A percentile compares a stretch with the other conserved stretches of the same genome.
Conservation (phyloP, 2,797 vertebrate genomes). For the Xenopus petersii region DNA sequence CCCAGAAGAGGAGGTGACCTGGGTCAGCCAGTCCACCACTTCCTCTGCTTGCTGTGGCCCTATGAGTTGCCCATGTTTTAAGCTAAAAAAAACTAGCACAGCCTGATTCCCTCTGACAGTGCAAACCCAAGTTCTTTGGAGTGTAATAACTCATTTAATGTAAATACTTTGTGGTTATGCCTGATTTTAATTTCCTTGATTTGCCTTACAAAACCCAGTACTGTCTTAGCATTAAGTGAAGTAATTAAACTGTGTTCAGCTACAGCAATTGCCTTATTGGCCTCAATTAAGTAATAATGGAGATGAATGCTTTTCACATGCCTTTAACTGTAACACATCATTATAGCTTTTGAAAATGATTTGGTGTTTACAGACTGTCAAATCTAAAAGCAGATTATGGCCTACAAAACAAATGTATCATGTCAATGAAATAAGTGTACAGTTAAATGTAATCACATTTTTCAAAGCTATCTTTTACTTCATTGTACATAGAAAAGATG, state of each 20-base stretch:
- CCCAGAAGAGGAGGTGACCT: too few relatives aligned
- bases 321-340: conserved; percentile 17
- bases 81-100: too few relatives aligned
- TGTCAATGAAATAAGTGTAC: conserved; percentile 25
- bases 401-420: conserved; percentile 1
- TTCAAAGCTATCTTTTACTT: conserved; percentile 18
- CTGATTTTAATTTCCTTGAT: background rate
- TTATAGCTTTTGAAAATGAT: conserved; percentile 19
- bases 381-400: conserved; percentile 8
- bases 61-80: too few relatives aligned
- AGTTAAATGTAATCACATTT: conserved; percentile 29
- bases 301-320: background rate
- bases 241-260: background rate
- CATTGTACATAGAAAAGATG: background rate
- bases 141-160: too few relatives aligned
- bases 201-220: background rate
- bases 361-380: conserved; percentile 15
- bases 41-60: too few relatives aligned
- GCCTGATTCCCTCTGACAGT: too few relatives aligned
- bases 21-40: too few relatives aligned
- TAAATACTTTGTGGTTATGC: too few relatives aligned
- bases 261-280: background rate
- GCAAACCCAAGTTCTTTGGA: too few relatives aligned
- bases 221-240: background rate
- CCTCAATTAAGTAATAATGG: conserved; percentile 10